Base-by-base conservation (phyloP, 2,888 invertebrate genomes). In the Copidosoma aretas region DNA sequence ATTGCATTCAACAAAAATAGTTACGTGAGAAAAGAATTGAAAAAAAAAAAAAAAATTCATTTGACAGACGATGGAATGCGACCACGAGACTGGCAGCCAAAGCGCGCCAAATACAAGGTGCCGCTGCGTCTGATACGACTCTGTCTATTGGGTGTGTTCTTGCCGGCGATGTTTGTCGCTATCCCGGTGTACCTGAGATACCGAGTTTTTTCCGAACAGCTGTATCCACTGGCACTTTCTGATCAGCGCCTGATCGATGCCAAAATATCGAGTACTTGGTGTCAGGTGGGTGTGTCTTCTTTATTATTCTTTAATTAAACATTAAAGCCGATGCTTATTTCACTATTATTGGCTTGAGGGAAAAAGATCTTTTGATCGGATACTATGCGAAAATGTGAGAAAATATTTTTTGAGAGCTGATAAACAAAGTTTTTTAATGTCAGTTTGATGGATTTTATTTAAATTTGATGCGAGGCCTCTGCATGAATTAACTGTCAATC, bases 261-360 rank as follows among this genome's bases (percentile, higher is more conserved):
- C 77, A 89, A 87, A 84, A 88, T 92, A 73, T 92, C 92, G 0
- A 91, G 92, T 1, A 90, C 89, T 21, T 93, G 93, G 93, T 93
- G 93, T 79, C 91, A 92, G 88, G 92, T 92, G 32, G 32, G 32
- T 32, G 3, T 32, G 3, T 32, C 8, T 32, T 32, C 8, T 32
- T 32, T 32, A 32, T 8, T 32, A 32, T 32, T 32, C 32, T 32
- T 32, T 32, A 32, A 32, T 32, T 32, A 8, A 32, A 32, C 3
- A 32, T 5, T 8, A 32, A 32, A 32, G 32, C 4, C 8, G 3
- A 32, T 32, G 4, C 3, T 32, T 8, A 32, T 32, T 32, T 32
- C 32, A 32, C 32, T 32, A 32, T 32, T n/a, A 32, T 8, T 3
- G 3, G 32, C 32, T 5, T 8, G 32, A 32, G 32, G 32, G 8